Percentiles rank a stretch among this genome's conserved stretches.
Conservation (phyloP, 1,140 invertebrate species). For the Drosophila takahashii region DNA sequence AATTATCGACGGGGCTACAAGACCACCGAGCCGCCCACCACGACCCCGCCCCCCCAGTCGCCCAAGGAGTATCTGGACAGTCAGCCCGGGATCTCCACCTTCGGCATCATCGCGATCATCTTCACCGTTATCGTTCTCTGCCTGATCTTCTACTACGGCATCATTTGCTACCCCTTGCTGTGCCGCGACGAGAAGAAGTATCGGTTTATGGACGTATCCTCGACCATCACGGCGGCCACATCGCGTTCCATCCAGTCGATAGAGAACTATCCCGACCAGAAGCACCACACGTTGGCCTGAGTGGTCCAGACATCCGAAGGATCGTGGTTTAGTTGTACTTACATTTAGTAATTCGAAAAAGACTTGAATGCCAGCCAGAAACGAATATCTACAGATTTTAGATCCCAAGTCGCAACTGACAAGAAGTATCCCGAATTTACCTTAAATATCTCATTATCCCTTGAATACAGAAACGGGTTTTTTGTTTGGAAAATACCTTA, state of each 20-base stretch:
- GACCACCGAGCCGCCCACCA: slow-evolving; percentile 48
- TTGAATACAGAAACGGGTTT: too few relatives aligned
- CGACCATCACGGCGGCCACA: slow-evolving; percentile 84
- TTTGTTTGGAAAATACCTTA: neutral
- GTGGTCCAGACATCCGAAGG: neutral
- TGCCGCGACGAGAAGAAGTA: slow-evolving; percentile 87
- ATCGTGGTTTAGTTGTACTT: slow-evolving; percentile 22
- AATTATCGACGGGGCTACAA: slow-evolving; percentile 30
- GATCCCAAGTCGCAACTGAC: neutral
- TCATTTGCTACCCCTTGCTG: slow-evolving; percentile 87
- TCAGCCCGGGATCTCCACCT: slow-evolving; percentile 86
- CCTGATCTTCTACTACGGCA: slow-evolving; percentile 87
- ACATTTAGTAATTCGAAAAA: slow-evolving; percentile 38
- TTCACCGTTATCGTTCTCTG: slow-evolving; percentile 86
- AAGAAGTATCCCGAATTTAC: slow-evolving; percentile 5
- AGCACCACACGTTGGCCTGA: slow-evolving; percentile 73
- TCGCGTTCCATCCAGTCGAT: slow-evolving; percentile 82
- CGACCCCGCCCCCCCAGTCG: slow-evolving; percentile 59
- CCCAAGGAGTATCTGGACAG: slow-evolving; percentile 84
- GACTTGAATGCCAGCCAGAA: slow-evolving; percentile 30
- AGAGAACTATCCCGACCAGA: slow-evolving; percentile 81
- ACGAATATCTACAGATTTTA: slow-evolving; percentile 16
- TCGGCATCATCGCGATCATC: slow-evolving; percentile 86
- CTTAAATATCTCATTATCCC: neutral
- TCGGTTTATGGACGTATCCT: slow-evolving; percentile 87